These are phyloP conservation scores for Garrulus glandarius DNA, from an alignment of 2,797 vertebrate genomes.

Conservation along the genomic window DNA sequence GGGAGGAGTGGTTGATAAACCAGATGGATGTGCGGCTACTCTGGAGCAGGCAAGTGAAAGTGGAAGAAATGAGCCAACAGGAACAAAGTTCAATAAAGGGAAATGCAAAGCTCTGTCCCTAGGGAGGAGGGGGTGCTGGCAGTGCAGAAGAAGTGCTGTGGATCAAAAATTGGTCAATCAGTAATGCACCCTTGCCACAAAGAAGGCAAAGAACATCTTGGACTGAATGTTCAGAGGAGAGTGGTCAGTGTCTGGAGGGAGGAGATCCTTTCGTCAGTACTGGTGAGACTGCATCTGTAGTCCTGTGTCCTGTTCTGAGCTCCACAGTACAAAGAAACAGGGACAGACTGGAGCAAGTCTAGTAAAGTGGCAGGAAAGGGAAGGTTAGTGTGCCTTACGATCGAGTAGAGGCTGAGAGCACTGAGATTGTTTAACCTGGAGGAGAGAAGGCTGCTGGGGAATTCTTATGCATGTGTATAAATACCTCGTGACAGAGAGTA, in stretches of 20 bases:
- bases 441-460: not conserved
- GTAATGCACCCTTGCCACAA: not conserved
- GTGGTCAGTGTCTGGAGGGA: not conserved
- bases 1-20: not conserved
- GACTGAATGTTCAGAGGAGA: not conserved
- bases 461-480: not conserved
- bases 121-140: accelerated
- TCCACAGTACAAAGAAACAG: not conserved
- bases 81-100: not conserved
- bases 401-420: not conserved
- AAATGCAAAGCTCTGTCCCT: not conserved
- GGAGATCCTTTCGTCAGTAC: not conserved
- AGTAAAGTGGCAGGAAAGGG: not conserved
- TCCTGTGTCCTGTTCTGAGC: not conserved
- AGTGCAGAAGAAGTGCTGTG: not conserved
- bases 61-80: not conserved
- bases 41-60: accelerated
- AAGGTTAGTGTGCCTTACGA: not conserved
- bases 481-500: not conserved
- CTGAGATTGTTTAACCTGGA: not conserved
- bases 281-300: not conserved
- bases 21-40: not conserved
- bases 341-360: not conserved
- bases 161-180: not conserved
- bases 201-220: not conserved